Base-by-base conservation (phyloP, 2,797 vertebrate species). In the Monodelphis domestica region DNA sequence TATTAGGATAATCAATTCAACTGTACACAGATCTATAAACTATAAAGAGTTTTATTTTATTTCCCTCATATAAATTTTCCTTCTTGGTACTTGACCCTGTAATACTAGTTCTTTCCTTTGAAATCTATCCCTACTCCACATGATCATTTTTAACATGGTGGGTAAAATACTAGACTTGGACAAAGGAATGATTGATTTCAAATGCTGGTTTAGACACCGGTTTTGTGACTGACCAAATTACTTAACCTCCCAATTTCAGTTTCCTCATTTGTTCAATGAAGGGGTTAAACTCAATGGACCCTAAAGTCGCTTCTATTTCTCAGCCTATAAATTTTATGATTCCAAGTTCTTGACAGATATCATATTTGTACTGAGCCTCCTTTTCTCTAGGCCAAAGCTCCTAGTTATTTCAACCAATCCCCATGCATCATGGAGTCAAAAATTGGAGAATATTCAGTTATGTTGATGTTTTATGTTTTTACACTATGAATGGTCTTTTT, bases 401-500 rank as follows among this genome's bases (percentile, higher is more conserved):
- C 21, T 45, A 38, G 38, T 45, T 24, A 78, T 78, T 78, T 45
- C n/a, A 78, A 45, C 6, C 17, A 78, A 78, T 78, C 38, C 38
- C 9, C 70, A 45, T 70, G 45, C 26, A 21, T 17, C 17, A 24
- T 45, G 21, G 70, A 78, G 17, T 78, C 70, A 30, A 78, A 38
- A 78, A 78, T 45, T 24, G 45, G 21, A 38, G 63, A 38, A 70
- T 38, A 70, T 45, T 26, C 7, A 45, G 1, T 78, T 45, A 45
- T 78, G 24, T 24, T 21, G 11, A 45, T 24, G 38, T 93, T 29
- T 51, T 89, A 38, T 33, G 21, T 95, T 90, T 95, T 30, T 95
- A 90, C 0, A 0, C 52, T 38, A 55, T 53, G 51, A 45, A 70
- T 95, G 33, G 45, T 78, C 17, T 94, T 97, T 95, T 94, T 53